Evolutionary conservation across 1,140 invertebrate species (phyloP).

Genomic region (Drosophila auraria): DNA sequence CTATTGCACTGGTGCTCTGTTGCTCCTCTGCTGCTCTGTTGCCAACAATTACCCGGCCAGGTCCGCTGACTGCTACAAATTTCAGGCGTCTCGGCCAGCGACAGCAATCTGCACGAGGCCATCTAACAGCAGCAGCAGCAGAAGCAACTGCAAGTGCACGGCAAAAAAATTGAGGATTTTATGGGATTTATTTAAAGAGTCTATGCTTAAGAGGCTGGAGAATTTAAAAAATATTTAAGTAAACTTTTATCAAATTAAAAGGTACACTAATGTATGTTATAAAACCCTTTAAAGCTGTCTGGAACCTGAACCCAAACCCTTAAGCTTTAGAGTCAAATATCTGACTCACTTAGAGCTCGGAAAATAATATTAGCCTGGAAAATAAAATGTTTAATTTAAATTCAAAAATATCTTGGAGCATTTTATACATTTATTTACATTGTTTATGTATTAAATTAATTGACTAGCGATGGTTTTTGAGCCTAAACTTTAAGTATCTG

Average conservation of each 20-base stretch:
- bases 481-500: too few species aligned
- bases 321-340: background rate
- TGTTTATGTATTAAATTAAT: too few species aligned
- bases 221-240: background rate
- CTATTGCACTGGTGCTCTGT: slow-evolving; percentile 48
- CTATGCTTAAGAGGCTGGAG: background rate
- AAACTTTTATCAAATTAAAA: background rate
- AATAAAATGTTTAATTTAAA: background rate
- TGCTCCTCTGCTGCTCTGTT: slow-evolving; percentile 58
- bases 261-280: accelerated
- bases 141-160: slow-evolving; percentile 20
- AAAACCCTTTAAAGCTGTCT: background rate
- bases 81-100: slow-evolving; percentile 70
- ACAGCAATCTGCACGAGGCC: slow-evolving; percentile 72
- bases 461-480: too few species aligned
- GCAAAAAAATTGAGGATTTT: background rate
- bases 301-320: background rate
- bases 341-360: too few species aligned
- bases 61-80: slow-evolving; percentile 79
- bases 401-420: too few species aligned
- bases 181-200: too few species aligned
- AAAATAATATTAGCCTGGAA: too few species aligned
- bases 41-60: slow-evolving; percentile 61
- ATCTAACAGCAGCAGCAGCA: slow-evolving; percentile 63
- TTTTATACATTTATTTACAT: too few species aligned